Evolutionary conservation across 1,140 invertebrate species (phyloP).

Genomic region (Leptinotarsa defecta): DNA sequence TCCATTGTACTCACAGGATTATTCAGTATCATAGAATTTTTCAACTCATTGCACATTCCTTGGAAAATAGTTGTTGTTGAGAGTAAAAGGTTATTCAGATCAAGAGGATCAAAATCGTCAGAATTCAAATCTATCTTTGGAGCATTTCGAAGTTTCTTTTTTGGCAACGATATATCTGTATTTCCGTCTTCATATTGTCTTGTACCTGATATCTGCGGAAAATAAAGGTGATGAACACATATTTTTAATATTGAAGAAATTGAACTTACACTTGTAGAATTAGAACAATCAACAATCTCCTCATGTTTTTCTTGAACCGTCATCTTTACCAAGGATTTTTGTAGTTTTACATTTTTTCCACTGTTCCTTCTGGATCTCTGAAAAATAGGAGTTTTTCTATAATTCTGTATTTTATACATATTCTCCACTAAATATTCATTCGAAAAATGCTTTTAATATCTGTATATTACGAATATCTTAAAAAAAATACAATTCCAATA

Average conservation of each 20-base stretch:
- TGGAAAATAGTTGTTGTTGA: neutral
- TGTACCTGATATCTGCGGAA: neutral
- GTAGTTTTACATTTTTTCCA: neutral
- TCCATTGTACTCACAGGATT: too few species aligned
- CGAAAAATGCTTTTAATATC: too few species aligned
- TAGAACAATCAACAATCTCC: neutral
- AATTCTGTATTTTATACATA: neutral
- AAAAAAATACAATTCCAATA: too few species aligned
- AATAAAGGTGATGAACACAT: too few species aligned
- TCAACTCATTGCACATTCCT: neutral
- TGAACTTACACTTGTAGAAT: neutral
- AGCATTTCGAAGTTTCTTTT: neutral
- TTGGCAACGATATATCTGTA: neutral
- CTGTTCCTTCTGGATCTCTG: neutral
- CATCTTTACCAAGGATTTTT: neutral
- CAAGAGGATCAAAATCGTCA: neutral
- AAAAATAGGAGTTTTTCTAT: neutral
- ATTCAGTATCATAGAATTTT: neutral
- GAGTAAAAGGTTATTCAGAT: neutral
- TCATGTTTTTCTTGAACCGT: neutral
- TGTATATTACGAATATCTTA: too few species aligned
- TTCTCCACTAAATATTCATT: too few species aligned
- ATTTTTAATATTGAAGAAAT: neutral
- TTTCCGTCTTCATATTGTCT: neutral
- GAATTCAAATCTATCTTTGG: neutral